These are phyloP conservation scores for Poecilia latipinna DNA, from an alignment of 2,113 vertebrate genomes.

Conservation along the genomic window DNA sequence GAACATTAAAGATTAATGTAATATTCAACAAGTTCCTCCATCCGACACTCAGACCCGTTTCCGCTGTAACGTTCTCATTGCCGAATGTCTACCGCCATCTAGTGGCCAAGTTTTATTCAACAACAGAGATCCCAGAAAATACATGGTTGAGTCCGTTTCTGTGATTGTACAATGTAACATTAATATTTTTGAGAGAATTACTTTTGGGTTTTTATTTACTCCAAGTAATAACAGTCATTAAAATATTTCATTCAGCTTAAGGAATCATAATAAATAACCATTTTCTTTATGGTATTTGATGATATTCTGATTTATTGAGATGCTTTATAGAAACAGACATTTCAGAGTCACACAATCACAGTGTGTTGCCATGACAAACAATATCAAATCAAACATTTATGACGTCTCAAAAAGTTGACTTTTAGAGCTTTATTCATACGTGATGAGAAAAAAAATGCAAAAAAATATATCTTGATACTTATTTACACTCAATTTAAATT, in stretches of 20 bases:
- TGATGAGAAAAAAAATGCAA: background rate
- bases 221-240: too few relatives aligned
- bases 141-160: background rate
- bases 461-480: background rate
- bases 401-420: too few relatives aligned
- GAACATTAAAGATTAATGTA: too few relatives aligned
- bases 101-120: conserved; percentile 18
- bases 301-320: too few relatives aligned
- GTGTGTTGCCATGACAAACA: background rate
- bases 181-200: background rate
- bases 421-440: too few relatives aligned
- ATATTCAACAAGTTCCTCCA: background rate
- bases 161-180: background rate
- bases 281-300: too few relatives aligned
- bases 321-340: background rate
- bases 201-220: background rate
- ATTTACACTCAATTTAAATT: too few relatives aligned
- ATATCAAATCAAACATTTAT: too few relatives aligned
- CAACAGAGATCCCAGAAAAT: background rate
- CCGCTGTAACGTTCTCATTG: background rate
- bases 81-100: conserved; percentile 35
- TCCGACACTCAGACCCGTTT: background rate
- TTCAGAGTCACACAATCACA: background rate
- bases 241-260: too few relatives aligned
- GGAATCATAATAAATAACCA: too few relatives aligned